Percentiles rank a stretch among this genome's conserved stretches.
These are phyloP conservation scores for Julus scanicus DNA, from an alignment of 2,888 invertebrate species.

Conservation along the genomic window DNA sequence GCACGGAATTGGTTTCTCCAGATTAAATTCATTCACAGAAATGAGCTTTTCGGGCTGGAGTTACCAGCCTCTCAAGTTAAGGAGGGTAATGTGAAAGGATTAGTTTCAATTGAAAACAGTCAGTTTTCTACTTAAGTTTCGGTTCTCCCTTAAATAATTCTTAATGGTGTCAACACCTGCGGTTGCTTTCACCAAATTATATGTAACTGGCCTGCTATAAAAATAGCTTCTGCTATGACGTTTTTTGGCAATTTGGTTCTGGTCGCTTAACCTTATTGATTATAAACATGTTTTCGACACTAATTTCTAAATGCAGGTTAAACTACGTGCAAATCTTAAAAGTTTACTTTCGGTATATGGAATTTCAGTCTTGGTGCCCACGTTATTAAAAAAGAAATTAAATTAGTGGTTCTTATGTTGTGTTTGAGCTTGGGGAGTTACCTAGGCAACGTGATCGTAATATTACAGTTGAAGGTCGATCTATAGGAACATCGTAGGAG, in stretches of 20 bases:
- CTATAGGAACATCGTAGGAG: too few relatives aligned
- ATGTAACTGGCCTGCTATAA: background rate
- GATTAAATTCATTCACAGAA: too few relatives aligned
- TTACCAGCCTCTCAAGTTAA: too few relatives aligned
- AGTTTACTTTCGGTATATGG: background rate
- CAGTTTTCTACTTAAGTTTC: too few relatives aligned
- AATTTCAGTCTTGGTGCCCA: background rate
- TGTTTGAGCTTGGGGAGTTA: background rate
- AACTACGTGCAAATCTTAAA: background rate
- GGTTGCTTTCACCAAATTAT: background rate
- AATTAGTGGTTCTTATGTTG: background rate
- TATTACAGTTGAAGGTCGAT: background rate
- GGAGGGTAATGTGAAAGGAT: too few relatives aligned
- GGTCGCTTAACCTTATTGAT: constrained; percentile 2
- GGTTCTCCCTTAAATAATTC: background rate
- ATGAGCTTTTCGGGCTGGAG: too few relatives aligned
- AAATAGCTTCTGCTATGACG: background rate
- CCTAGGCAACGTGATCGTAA: background rate
- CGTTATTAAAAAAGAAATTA: background rate
- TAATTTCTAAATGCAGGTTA: background rate
- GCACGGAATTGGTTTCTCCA: too few relatives aligned
- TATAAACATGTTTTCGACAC: constrained; percentile 5
- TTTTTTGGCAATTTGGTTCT: background rate
- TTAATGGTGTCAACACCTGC: constrained; percentile 13
- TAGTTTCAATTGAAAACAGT: too few relatives aligned